Percentiles rank a stretch among this genome's conserved stretches.
These are phyloP conservation scores for Periplaneta americana DNA, from an alignment of 1,140 invertebrate genomes.

Conservation along the genomic window DNA sequence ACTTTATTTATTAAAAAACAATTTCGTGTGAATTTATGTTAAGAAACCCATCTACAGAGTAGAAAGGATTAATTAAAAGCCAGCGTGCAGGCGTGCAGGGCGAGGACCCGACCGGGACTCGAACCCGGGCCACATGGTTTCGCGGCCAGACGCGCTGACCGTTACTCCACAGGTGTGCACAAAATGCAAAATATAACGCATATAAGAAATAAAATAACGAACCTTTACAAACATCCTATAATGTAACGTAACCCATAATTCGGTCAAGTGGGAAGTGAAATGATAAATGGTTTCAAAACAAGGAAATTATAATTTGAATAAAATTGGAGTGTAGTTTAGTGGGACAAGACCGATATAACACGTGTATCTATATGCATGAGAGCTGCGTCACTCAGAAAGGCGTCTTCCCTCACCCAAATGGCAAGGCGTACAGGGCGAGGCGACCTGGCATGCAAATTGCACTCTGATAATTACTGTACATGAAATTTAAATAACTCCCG, in stretches of 20 bases:
- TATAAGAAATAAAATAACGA: no score
- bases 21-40: no score
- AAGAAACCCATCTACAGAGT: no score
- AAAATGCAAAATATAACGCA: no score
- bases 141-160: no score
- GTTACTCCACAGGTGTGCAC: no score
- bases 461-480: no score
- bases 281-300: not conserved
- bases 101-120: no score
- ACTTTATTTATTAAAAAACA: no score
- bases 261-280: not conserved
- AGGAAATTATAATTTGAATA: not conserved
- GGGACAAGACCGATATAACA: not conserved
- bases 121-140: no score
- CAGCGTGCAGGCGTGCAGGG: no score
- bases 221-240: not conserved
- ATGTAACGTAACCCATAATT: not conserved
- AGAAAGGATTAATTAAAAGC: no score
- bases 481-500: not conserved
- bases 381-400: not conserved
- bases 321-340: not conserved
- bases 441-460: not conserved
- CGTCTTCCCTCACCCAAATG: not conserved
- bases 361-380: not conserved
- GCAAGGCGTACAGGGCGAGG: not conserved